These are phyloP conservation scores for Orthosia gracilis DNA, from an alignment of 2,888 invertebrate species.

Conservation along the genomic window DNA sequence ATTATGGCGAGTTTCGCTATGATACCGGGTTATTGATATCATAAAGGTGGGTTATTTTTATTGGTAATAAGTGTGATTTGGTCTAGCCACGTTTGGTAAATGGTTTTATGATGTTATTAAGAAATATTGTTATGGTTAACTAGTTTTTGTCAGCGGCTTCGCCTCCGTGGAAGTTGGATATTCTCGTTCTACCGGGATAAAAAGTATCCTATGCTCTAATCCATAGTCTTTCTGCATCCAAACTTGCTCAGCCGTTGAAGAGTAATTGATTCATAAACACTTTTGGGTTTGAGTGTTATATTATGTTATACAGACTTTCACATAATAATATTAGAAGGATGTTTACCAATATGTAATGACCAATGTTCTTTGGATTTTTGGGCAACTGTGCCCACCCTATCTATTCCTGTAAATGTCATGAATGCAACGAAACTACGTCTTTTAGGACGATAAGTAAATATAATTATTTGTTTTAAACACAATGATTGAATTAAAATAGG, in stretches of 20 bases:
- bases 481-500: background rate
- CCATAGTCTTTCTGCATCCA: background rate
- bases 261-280: no score
- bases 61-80: slow-evolving; percentile 33
- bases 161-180: background rate
- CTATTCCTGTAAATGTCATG: slow-evolving; percentile 5
- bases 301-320: no score
- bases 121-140: background rate
- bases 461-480: background rate
- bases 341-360: background rate
- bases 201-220: background rate
- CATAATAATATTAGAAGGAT: no score
- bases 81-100: slow-evolving; percentile 15
- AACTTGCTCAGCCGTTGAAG: no score
- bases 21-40: slow-evolving; percentile 55
- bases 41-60: slow-evolving; percentile 55
- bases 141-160: background rate
- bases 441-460: background rate
- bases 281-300: no score
- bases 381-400: background rate
- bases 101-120: slow-evolving; percentile 5
- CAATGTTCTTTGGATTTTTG: background rate
- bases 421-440: background rate
- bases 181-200: background rate
- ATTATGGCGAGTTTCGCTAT: slow-evolving; percentile 54